A percentile compares a stretch with the other conserved stretches of the same genome.
phyloP scores from a whole-genome alignment of 2,113 vertebrate genomes.

The Sisor rabdophorus region DNA sequence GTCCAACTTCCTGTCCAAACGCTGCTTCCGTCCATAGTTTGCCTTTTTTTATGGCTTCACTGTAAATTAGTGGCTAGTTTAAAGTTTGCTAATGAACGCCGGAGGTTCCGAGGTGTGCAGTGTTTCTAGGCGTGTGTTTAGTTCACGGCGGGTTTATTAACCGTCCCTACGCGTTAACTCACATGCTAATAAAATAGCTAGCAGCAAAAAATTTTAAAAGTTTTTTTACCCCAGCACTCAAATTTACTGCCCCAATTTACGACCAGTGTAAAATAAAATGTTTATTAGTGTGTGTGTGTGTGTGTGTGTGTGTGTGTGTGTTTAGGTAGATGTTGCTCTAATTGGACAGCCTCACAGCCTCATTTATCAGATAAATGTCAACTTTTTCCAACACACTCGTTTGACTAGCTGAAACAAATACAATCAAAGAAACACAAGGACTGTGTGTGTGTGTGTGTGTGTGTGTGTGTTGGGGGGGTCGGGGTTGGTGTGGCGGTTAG shows the following conservation, averaged over 20 bases:
- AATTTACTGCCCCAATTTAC: constrained; percentile 8
- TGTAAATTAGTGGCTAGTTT: not conserved
- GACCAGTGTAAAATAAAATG: constrained; percentile 11
- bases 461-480: no score
- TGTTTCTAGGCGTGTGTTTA: no score
- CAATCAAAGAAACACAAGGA: no score
- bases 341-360: constrained; percentile 7
- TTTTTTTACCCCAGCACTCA: constrained; percentile 5
- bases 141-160: not conserved
- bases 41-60: not conserved
- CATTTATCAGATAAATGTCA: constrained; percentile 19
- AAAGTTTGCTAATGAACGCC: not conserved
- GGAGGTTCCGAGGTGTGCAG: not conserved
- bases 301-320: not conserved
- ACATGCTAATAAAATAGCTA: not conserved
- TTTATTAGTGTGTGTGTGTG: constrained; percentile 14
- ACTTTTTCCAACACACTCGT: no score
- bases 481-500: no score
- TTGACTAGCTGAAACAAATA: no score
- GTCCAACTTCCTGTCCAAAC: not conserved
- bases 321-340: constrained; percentile 16
- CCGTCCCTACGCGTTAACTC: not conserved
- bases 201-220: not conserved
- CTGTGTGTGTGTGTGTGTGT: no score
- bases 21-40: not conserved